Conservation (phyloP, 2,797 vertebrate genomes). For the Octomys mimax region DNA sequence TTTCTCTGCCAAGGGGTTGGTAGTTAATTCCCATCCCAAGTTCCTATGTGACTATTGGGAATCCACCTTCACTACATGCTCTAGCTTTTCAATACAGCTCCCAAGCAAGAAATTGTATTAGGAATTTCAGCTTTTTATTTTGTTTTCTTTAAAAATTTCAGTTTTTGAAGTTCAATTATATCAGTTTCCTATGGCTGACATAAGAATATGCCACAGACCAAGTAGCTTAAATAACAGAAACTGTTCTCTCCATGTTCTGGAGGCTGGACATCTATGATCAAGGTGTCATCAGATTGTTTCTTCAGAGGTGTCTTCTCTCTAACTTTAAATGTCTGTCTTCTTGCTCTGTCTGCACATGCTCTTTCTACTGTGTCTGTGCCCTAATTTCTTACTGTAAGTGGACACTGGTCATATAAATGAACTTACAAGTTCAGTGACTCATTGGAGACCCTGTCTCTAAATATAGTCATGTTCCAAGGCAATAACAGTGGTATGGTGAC, state of each 20-base stretch:
- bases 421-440: not conserved
- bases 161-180: not conserved
- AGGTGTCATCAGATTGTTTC: not conserved
- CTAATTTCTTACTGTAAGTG: not conserved
- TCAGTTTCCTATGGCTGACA: not conserved
- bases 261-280: not conserved
- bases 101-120: not conserved
- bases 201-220: not conserved
- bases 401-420: not conserved
- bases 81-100: not conserved
- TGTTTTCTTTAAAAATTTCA: not conserved
- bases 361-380: not conserved
- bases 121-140: not conserved
- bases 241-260: not conserved
- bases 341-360: not conserved
- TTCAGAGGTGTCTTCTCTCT: not conserved
- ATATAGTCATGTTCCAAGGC: not conserved
- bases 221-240: not conserved
- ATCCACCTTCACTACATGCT: not conserved
- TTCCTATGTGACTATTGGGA: not conserved
- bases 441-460: constrained; percentile 45
- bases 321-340: not conserved
- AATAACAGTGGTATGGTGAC: not conserved
- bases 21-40: not conserved
- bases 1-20: not conserved